phyloP scores from a whole-genome alignment of 2,888 invertebrate species.

The Epiblema foenella region DNA sequence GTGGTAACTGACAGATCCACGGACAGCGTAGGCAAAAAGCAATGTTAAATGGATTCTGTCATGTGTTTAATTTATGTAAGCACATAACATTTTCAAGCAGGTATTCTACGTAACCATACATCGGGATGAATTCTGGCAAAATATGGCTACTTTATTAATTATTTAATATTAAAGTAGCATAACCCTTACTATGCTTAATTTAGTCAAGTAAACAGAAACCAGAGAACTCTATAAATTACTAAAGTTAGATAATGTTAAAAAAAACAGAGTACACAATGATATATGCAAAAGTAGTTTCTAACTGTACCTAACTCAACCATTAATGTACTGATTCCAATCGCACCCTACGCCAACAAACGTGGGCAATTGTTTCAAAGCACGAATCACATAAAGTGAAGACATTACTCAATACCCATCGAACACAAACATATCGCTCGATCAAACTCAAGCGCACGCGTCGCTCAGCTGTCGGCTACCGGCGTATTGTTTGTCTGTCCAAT shows the following conservation, averaged over 20 bases:
- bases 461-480: slow-evolving; percentile 43
- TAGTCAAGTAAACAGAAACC: background rate
- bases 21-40: background rate
- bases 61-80: background rate
- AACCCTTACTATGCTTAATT: background rate
- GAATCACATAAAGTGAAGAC: slow-evolving; percentile 37
- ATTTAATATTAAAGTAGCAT: too few relatives aligned
- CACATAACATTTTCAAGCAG: background rate
- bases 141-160: too few relatives aligned
- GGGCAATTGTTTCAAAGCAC: slow-evolving; percentile 31
- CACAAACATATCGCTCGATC: slow-evolving; percentile 36
- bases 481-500: slow-evolving; percentile 42
- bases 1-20: slow-evolving; percentile 16
- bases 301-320: background rate
- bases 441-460: slow-evolving; percentile 26
- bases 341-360: slow-evolving; percentile 2
- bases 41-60: background rate
- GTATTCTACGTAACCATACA: background rate
- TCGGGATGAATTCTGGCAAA: background rate
- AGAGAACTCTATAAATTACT: background rate
- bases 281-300: background rate
- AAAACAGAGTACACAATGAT: too few relatives aligned
- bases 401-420: slow-evolving; percentile 37
- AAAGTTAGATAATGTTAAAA: too few relatives aligned
- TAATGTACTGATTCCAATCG: slow-evolving; percentile 8